Evolutionary conservation across 2,113 vertebrate genomes (phyloP).

Genomic region (Pungitius pungitius): DNA sequence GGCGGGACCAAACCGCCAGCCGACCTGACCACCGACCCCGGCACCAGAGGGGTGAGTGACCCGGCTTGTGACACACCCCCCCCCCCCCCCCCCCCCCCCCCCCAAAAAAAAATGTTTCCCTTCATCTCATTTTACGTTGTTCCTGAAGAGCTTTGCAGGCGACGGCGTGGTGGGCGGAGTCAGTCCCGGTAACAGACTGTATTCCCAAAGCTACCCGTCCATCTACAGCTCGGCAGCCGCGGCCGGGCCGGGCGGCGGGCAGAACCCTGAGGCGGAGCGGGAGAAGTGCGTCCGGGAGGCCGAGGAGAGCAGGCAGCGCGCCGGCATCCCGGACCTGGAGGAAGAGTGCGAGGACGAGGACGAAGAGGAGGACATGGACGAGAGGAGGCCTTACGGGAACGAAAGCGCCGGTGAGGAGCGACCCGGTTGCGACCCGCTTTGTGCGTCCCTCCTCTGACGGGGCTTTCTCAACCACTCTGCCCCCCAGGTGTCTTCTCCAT

Average conservation of each 20-base stretch:
- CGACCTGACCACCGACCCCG: constrained; percentile 64
- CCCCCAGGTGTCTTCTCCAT: constrained; percentile 88
- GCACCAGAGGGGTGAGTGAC: constrained; percentile 67
- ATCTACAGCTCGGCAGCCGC: constrained; percentile 76
- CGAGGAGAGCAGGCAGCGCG: constrained; percentile 61
- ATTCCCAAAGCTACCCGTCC: constrained; percentile 86
- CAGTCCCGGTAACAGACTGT: constrained; percentile 75
- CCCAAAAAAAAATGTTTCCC: not conserved
- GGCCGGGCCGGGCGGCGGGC: constrained; percentile 52
- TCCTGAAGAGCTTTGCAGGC: constrained; percentile 65
- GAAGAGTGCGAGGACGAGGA: constrained; percentile 79
- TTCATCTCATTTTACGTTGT: too few relatives aligned
- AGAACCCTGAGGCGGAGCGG: constrained; percentile 64
- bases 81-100: too few relatives aligned
- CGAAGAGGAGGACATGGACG: constrained; percentile 80
- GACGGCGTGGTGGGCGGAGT: constrained; percentile 65
- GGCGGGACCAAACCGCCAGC: constrained; percentile 60
- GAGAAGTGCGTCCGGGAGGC: constrained; percentile 65
- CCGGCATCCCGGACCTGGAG: constrained; percentile 75
- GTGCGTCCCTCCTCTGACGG: too few relatives aligned
- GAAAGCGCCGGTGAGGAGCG: constrained; percentile 76
- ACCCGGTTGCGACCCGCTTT: too few relatives aligned
- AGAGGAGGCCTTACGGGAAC: constrained; percentile 75
- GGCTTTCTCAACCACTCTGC: too few relatives aligned
- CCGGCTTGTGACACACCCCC: not conserved